Base-by-base conservation (phyloP, 2,888 invertebrate species). In the Crematogaster levior region DNA sequence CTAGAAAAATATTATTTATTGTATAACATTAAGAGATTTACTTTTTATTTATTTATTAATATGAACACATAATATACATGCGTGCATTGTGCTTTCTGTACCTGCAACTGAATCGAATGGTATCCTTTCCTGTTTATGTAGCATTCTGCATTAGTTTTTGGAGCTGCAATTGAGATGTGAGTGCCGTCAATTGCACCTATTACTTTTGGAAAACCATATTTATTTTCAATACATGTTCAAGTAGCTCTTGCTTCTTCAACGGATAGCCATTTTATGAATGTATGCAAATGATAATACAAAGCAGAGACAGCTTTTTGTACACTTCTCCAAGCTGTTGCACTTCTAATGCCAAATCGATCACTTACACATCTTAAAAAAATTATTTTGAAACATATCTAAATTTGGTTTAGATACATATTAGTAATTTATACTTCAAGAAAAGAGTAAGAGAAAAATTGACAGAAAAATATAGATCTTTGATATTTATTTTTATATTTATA, bases 81-180 rank as follows among this genome's bases (percentile, higher is more conserved):
- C n/a, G n/a, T n/a, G n/a, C n/a, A n/a, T n/a, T n/a, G n/a, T n/a
- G n/a, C n/a, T n/a, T 46, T 6, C n/a, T 46, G 18, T 63, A 83
- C 79, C 74, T 84, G 75, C 18, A 81, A 40, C 61, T 81, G 81
- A 1, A 86, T 85, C 0, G 85, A 83, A 61, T 85, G 72, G 65
- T 75, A 81, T 18, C 70, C 70, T 37, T 86, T 85, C 15, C 85
- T 74, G 40, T 85, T 86, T 18, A 77, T n/a, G 18, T 77, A 77
- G n/a, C 37, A 10, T 7, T 77, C 53, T 5, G 65, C 10, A 66
- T 77, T 10, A 4, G 21, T 34, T 51, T 65, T 77, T 34, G 63
- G 75, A 34, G 30, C 63, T 48, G 75, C 63, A 30, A 75, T 70
- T n/a, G 9, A 1, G 6, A 34, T 34, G 15, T 70, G 70, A 5